Conservation (phyloP, 2,888 invertebrate species). For the Keiferia lycopersicella region DNA sequence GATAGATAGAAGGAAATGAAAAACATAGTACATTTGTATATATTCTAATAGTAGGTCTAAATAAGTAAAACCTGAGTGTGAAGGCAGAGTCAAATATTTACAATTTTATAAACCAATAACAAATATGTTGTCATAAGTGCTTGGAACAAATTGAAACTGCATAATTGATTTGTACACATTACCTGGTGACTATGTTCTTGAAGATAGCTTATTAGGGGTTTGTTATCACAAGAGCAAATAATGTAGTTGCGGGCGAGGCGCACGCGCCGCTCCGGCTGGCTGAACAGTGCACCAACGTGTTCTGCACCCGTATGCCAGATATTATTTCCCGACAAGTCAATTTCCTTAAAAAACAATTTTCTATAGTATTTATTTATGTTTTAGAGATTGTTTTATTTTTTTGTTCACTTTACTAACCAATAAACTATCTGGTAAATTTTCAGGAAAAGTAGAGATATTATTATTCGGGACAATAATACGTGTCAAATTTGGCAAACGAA, state of each 20-base stretch:
- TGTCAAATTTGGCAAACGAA: neutral
- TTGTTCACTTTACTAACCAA: neutral
- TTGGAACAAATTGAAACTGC: too few species aligned
- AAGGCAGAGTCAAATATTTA: too few species aligned
- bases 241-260: conserved; percentile 11
- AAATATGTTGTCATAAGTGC: too few species aligned
- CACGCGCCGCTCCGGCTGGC: conserved; percentile 5
- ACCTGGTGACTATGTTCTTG: conserved; percentile 13
- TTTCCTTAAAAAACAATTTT: neutral
- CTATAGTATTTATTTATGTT: neutral
- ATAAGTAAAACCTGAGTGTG: too few species aligned
- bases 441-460: conserved; percentile 4
- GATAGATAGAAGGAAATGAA: neutral
- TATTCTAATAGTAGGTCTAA: too few species aligned
- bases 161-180: too few species aligned
- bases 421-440: neutral
- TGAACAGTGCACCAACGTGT: neutral
- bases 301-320: neutral
- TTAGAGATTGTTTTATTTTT: too few species aligned
- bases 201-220: neutral
- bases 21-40: too few species aligned
- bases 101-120: too few species aligned
- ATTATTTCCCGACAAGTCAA: conserved; percentile 3
- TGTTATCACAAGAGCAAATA: conserved; percentile 3
- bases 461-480: conserved; percentile 3